These are phyloP conservation scores for Amyelois transitella DNA, from an alignment of 1,140 invertebrate genomes.

Conservation along the genomic window DNA sequence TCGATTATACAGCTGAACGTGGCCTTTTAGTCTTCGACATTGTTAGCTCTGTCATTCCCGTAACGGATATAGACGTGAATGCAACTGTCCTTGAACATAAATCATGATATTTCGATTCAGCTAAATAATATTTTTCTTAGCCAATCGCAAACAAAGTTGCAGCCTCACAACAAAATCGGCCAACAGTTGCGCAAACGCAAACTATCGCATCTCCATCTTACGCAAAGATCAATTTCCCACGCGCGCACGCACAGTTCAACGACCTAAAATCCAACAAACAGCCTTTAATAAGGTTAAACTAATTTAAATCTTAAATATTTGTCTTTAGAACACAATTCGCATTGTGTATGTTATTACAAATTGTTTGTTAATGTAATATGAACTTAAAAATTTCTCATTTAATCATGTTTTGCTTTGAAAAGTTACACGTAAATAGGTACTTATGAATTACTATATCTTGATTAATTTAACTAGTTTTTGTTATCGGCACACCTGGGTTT, in stretches of 20 bases:
- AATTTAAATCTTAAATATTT: conserved; percentile 9
- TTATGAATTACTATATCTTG: background rate
- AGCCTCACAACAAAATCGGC: background rate
- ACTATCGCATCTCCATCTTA: conserved; percentile 5
- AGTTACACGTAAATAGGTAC: background rate
- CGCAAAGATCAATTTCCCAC: conserved; percentile 36
- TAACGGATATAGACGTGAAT: no score
- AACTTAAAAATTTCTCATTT: background rate
- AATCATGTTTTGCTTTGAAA: background rate
- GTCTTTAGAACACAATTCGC: background rate
- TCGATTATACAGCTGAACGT: no score
- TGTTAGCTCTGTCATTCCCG: no score
- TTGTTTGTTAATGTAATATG: background rate
- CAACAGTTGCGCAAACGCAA: no score
- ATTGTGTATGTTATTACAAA: background rate
- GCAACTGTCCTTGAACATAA: no score
- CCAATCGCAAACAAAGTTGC: no score
- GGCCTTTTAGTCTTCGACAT: no score
- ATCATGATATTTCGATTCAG: no score
- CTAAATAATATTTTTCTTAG: no score
- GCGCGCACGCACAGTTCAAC: conserved; percentile 30
- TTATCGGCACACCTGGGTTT: background rate
- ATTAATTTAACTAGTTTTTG: background rate
- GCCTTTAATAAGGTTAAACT: conserved; percentile 26
- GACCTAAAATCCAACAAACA: conserved; percentile 29